Conservation (phyloP, 2,888 invertebrate genomes). For the Phoronis australis region DNA sequence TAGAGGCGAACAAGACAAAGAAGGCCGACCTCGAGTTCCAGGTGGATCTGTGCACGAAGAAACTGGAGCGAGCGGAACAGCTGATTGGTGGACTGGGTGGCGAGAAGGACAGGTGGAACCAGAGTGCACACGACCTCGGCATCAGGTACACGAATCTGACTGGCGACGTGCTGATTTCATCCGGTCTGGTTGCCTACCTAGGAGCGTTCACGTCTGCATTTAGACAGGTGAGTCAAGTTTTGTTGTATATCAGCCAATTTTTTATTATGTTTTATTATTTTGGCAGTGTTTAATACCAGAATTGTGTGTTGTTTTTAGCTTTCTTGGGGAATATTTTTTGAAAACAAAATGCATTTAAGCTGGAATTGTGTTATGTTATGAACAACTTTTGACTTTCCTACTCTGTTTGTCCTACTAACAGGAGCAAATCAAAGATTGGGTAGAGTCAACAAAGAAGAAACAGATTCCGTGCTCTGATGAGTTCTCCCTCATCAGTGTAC, state of each 20-base stretch:
- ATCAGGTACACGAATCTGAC: slow-evolving; percentile 48
- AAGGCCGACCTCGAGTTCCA: slow-evolving; percentile 52
- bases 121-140: slow-evolving; percentile 43
- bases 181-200: slow-evolving; percentile 51
- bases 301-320: background rate
- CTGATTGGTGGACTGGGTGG: slow-evolving; percentile 54
- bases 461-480: slow-evolving; percentile 71
- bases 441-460: slow-evolving; percentile 63
- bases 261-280: slow-evolving; percentile 1
- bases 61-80: slow-evolving; percentile 53
- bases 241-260: no score
- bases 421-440: slow-evolving; percentile 70
- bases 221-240: slow-evolving; percentile 34
- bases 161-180: slow-evolving; percentile 66
- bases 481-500: slow-evolving; percentile 63
- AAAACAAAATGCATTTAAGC: no score
- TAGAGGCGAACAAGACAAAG: slow-evolving; percentile 51
- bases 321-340: no score
- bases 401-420: no score
- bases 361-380: no score
- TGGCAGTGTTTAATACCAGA: background rate
- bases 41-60: slow-evolving; percentile 53
- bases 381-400: no score
- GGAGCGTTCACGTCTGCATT: slow-evolving; percentile 53
- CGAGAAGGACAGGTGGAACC: slow-evolving; percentile 52